phyloP scores from a whole-genome alignment of 2,888 invertebrate genomes.

The Phyllotreta cruciferae region DNA sequence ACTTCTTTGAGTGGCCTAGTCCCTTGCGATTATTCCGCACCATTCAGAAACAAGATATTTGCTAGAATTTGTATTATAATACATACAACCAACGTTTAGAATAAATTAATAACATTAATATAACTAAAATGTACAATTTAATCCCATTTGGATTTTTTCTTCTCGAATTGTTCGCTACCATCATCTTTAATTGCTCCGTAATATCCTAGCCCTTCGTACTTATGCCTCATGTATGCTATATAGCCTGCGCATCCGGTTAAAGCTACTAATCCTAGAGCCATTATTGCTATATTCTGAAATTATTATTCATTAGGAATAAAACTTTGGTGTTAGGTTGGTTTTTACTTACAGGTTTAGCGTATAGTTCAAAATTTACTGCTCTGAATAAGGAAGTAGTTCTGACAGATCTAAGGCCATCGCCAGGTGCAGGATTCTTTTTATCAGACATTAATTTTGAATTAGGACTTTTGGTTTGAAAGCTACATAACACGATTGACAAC shows the following conservation, averaged over 20 bases:
- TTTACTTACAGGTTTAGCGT: conserved; percentile 82
- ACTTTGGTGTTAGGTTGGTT: conserved; percentile 18
- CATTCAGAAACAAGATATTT: too few species aligned
- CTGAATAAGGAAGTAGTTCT: conserved; percentile 78
- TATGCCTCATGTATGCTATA: conserved; percentile 83
- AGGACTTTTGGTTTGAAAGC: neutral
- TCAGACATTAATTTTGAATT: conserved; percentile 28
- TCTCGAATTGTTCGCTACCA: conserved; percentile 76
- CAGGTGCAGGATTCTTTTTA: conserved; percentile 61
- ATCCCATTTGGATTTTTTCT: conserved; percentile 82
- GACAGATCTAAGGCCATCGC: conserved; percentile 79
- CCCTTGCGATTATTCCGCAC: too few species aligned
- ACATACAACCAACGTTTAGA: neutral
- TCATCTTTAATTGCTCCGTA: conserved; percentile 81
- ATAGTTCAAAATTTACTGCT: conserved; percentile 87
- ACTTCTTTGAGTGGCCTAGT: too few species aligned
- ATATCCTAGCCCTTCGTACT: conserved; percentile 80
- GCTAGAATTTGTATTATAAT: neutral
- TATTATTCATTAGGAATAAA: conserved; percentile 35
- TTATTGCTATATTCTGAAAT: conserved; percentile 83
- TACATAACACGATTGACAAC: too few species aligned
- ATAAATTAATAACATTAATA: too few species aligned
- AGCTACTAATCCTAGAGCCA: conserved; percentile 81
- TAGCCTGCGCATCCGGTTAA: conserved; percentile 80
- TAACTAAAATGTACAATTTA: conserved; percentile 39